Conservation (phyloP, 1,140 invertebrate species). For the Aphelenchoides besseyi region DNA sequence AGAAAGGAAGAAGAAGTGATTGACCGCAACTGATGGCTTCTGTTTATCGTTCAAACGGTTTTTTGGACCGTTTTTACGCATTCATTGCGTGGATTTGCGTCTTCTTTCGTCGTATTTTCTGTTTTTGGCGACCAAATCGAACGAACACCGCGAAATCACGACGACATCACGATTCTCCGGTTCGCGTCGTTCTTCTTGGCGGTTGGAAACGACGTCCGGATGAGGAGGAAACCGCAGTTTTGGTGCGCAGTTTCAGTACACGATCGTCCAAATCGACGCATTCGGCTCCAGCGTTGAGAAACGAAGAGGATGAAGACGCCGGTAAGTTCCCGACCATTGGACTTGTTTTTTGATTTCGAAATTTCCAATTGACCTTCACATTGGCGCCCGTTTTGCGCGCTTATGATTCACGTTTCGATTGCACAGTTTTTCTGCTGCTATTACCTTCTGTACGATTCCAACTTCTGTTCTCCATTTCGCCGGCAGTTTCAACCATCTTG, state of each 20-base stretch:
- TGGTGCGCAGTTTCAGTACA: neutral
- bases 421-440: too few species aligned
- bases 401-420: too few species aligned
- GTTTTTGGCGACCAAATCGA: neutral
- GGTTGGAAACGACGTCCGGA: neutral
- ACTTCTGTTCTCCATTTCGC: too few species aligned
- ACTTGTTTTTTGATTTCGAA: too few species aligned
- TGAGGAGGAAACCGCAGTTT: neutral
- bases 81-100: neutral
- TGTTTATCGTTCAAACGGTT: neutral
- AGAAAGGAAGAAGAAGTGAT: neutral
- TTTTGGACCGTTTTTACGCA: neutral
- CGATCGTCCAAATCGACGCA: neutral
- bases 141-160: neutral
- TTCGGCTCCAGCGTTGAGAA: neutral
- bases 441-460: too few species aligned
- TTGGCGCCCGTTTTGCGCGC: too few species aligned
- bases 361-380: too few species aligned
- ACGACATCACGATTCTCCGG: neutral
- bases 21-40: neutral
- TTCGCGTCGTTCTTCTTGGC: neutral
- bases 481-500: too few species aligned
- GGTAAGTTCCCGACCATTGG: too few species aligned
- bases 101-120: slow-evolving; percentile 1
- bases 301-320: neutral